Evolutionary conservation across 2,888 invertebrate species (phyloP), one percentile per base, ranked within the genome.

Genomic region (Scaeva pyrastri): DNA sequence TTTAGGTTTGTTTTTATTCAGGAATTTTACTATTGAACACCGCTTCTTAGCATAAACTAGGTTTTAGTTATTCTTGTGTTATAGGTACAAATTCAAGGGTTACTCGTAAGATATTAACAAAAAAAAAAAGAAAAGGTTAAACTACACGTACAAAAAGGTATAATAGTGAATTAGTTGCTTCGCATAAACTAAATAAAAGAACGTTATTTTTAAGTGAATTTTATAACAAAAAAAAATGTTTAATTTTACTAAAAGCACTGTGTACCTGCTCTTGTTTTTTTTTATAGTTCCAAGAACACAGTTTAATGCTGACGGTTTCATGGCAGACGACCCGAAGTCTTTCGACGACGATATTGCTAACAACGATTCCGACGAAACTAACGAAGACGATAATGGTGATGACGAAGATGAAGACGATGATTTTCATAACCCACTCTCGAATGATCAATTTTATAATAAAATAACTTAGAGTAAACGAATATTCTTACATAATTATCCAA

Each of bases 231-330:
- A n/a, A n/a, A n/a, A n/a, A n/a, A n/a, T n/a, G n/a, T 8, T 19
- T 11, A 4, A 21, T 52, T 52, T 52, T 21, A 19, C 2, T 1
- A 48, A 16, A 45, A 1, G 0, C 1, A 21, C 2, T 5, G 21
- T 21, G 1, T 50, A 6, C 50, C n/a, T n/a, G n/a, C n/a, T 52
- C 2, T 26, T 16, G 16, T 16, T 48, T 31, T 10, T 88, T 88
- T 86, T 89, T n/a, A n/a, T n/a, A 91, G 91, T 90, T 89, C 90
- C 89, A 77, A 90, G 88, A 10, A 48, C 16, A 6, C 45, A 16
- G 23, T 91, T 83, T 83, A 89, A 89, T 70, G 87, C 89, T 26
- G 52, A 52, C 23, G 89, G 88, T 39, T 90, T 88, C 73, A 89
- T 89, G 87, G 89, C 88, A 6, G 89, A 89, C 84, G 89, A 89